A percentile compares a stretch with the other conserved stretches of the same genome.
Conservation (phyloP, 2,888 invertebrate genomes). For the Ecdyonurus torrentis region DNA sequence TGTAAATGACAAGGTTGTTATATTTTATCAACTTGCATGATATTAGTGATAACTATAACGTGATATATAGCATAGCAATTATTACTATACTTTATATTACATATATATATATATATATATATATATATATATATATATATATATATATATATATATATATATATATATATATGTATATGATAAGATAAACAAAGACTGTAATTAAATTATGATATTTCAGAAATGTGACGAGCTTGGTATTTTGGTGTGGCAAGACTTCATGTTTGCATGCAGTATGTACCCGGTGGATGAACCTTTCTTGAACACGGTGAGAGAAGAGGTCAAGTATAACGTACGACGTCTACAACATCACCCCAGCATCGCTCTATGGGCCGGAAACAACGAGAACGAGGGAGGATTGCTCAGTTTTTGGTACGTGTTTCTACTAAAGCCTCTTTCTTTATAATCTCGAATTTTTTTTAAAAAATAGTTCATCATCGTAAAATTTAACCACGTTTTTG, state of each 20-base stretch:
- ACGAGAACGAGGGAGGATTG: conserved; percentile 88
- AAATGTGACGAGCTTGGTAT: conserved; percentile 77
- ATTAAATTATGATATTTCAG: conserved; percentile 17
- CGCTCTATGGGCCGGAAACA: conserved; percentile 82
- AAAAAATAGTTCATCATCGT: neutral
- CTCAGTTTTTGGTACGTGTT: conserved; percentile 54
- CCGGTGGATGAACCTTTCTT: conserved; percentile 58
- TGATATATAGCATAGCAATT: too few relatives aligned
- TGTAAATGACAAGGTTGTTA: too few relatives aligned
- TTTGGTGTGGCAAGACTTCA: conserved; percentile 94
- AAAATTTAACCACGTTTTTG: neutral
- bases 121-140: too few relatives aligned
- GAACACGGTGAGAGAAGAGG: conserved; percentile 52
- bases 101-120: too few relatives aligned
- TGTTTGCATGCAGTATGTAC: conserved; percentile 95
- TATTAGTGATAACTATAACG: too few relatives aligned
- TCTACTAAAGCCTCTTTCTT: neutral
- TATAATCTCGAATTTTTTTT: neutral
- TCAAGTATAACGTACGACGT: conserved; percentile 61
- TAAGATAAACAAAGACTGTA: too few relatives aligned
- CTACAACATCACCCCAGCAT: conserved; percentile 77
- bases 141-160: too few relatives aligned
- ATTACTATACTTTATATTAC: too few relatives aligned
- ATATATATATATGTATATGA: too few relatives aligned
- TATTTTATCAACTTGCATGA: too few relatives aligned